Evolutionary conservation across 2,797 vertebrate genomes (phyloP).

Genomic region (Periparus ater): DNA sequence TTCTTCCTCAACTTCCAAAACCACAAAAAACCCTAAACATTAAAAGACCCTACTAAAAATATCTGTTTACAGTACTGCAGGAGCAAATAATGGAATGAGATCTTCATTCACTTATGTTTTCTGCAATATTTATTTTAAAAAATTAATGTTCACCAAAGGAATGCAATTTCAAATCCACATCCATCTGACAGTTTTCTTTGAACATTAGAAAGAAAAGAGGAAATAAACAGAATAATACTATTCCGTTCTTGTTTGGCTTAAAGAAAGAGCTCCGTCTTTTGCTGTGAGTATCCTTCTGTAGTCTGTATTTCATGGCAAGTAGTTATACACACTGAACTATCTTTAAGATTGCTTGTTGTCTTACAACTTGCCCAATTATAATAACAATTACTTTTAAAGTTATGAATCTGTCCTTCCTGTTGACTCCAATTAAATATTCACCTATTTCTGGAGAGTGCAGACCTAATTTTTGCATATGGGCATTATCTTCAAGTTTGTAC

Average conservation of each 20-base stretch:
- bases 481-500: neutral
- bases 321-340: neutral
- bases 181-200: neutral
- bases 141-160: neutral
- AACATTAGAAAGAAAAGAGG: neutral
- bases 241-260: neutral
- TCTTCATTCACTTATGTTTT: neutral
- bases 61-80: neutral
- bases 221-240: neutral
- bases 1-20: neutral
- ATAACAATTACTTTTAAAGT: neutral
- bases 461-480: neutral
- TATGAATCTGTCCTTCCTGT: neutral
- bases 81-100: neutral
- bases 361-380: neutral
- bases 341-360: neutral
- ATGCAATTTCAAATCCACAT: neutral
- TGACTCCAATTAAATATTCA: neutral
- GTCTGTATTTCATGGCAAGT: neutral
- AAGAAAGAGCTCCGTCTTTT: neutral
- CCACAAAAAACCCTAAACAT: neutral
- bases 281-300: neutral
- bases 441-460: neutral
- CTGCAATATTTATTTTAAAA: neutral
- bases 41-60: neutral